Conservation (phyloP, 2,113 vertebrate genomes). For the Sylvia atricapilla region DNA sequence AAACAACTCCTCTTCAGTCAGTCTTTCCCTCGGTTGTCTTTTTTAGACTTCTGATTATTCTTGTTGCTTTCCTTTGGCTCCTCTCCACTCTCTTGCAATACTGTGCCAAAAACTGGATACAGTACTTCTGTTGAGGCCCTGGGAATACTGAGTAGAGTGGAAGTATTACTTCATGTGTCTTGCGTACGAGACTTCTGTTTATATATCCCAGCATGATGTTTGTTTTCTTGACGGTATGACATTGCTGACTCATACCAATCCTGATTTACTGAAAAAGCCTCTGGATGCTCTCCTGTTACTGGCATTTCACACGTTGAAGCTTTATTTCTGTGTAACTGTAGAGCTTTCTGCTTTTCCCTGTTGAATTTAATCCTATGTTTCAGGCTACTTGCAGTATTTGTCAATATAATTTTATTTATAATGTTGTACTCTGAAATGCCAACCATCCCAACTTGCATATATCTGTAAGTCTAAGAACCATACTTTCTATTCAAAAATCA, state of each 20-base stretch:
- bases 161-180: slow-evolving; percentile 16
- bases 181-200: neutral
- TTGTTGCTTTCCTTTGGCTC: slow-evolving; percentile 34
- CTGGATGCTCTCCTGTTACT: neutral
- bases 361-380: neutral
- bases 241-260: slow-evolving; percentile 12
- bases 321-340: neutral
- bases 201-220: slow-evolving; percentile 23
- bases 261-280: neutral
- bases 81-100: neutral
- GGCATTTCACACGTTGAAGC: neutral
- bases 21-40: neutral
- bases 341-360: neutral
- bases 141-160: neutral
- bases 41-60: neutral
- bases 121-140: slow-evolving; percentile 4
- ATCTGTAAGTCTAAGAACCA: neutral
- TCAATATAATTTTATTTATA: neutral
- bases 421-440: neutral
- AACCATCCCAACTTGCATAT: neutral
- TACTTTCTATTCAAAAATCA: neutral
- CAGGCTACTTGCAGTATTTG: neutral
- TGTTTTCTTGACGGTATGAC: slow-evolving; percentile 21
- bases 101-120: slow-evolving; percentile 6
- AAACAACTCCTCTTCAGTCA: neutral